Base-by-base conservation (phyloP, 2,888 invertebrate species). In the Protonemura montana region DNA sequence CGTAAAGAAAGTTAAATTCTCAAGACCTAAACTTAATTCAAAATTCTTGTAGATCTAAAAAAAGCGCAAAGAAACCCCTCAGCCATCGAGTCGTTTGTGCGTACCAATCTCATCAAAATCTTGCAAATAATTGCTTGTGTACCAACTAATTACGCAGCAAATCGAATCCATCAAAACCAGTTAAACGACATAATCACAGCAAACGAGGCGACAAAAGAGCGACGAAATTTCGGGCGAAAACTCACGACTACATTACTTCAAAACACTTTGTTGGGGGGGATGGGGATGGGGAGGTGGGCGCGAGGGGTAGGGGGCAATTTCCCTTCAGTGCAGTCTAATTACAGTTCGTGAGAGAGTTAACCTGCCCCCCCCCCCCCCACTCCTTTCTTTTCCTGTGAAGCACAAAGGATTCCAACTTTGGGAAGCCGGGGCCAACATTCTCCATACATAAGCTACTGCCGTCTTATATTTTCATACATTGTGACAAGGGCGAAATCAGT, bases 191-290 rank as follows among this genome's bases (percentile, higher is more conserved):
- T n/a, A n/a, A n/a, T n/a, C n/a, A 59, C 59, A 59, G 59, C 59
- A 59, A 59, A 59, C 59, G 59, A 59, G 59, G 59, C 59, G 59
- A 59, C 59, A 59, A 59, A 59, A 59, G 59, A 59, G 59, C 21
- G 16, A 13, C 35, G 35, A 3, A 2, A 59, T 21, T 59, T 59
- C 13, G 16, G 59, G 59, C 59, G 7, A 59, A 59, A 59, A 10
- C 7, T 10, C 59, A 2, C 59, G 16, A 21, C n/a, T n/a, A n/a
- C n/a, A n/a, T n/a, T n/a, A 59, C 59, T 21, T 59, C 59, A 59
- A n/a, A 59, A 59, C 59, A 21, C 59, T 35, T 59, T 21, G 59
- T 2, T 21, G 59, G 21, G 59, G 59, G 59, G 59, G 6, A 21
- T 10, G 13, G 59, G 59, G 59, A 21, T 21, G 16, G 59, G 59